phyloP scores from a whole-genome alignment of 1,140 invertebrate species.

The Trachymyrmex cornetzi region DNA sequence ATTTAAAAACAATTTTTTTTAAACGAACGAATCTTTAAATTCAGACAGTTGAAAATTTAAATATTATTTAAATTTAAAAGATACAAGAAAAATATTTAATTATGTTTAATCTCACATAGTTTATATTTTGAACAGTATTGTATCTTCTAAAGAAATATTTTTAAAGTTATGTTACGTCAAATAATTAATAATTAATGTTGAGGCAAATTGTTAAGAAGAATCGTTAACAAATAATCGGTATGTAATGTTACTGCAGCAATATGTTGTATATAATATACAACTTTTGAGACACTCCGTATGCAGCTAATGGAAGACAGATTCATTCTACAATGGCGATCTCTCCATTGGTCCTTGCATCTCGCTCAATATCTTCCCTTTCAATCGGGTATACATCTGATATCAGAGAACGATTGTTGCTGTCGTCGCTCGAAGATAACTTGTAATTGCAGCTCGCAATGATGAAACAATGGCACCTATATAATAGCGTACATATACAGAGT shows the following conservation, averaged over 20 bases:
- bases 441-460: slow-evolving; percentile 18
- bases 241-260: not conserved
- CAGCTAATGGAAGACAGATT: slow-evolving; percentile 58
- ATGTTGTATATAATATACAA: not conserved
- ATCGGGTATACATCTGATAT: slow-evolving; percentile 68
- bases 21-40: not conserved
- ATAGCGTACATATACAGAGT: slow-evolving; percentile 39
- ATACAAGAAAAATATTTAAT: not conserved
- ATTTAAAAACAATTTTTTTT: not conserved
- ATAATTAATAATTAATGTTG: not conserved
- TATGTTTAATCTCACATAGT: not conserved
- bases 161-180: not conserved
- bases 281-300: slow-evolving; percentile 31
- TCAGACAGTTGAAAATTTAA: not conserved
- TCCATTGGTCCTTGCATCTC: slow-evolving; percentile 52
- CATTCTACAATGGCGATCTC: slow-evolving; percentile 62
- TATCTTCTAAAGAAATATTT: not conserved
- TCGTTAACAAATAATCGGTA: not conserved
- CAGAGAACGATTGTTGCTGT: slow-evolving; percentile 67
- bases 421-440: slow-evolving; percentile 50
- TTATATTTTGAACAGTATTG: not conserved
- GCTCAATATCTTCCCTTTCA: slow-evolving; percentile 59
- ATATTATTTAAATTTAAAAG: not conserved
- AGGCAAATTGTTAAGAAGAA: not conserved
- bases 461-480: slow-evolving; percentile 68